Percentiles rank a stretch among this genome's conserved stretches.
Conservation (phyloP, 2,113 vertebrate genomes). For the Phoxinus phoxinus region DNA sequence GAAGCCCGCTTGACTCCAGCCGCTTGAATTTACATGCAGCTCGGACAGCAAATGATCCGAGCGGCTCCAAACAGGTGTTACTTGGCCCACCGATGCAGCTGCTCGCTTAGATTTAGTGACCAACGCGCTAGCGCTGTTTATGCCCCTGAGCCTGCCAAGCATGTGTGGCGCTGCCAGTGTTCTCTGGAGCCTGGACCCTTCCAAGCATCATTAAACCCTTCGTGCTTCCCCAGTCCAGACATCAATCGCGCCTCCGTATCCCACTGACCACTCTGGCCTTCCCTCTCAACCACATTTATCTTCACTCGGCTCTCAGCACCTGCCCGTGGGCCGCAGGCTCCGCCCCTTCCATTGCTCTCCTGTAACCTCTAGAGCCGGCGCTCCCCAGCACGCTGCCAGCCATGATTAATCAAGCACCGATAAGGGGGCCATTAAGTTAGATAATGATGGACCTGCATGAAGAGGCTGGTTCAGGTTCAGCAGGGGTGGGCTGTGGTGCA, state of each 20-base stretch:
- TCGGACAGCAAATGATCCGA: slow-evolving; percentile 50
- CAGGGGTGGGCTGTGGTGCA: neutral
- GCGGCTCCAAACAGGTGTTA: slow-evolving; percentile 57
- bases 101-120: slow-evolving; percentile 48
- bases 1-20: slow-evolving; percentile 35
- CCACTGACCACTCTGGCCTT: slow-evolving; percentile 31
- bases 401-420: slow-evolving; percentile 57
- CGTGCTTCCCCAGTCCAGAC: slow-evolving; percentile 47
- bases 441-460: slow-evolving; percentile 45
- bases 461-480: slow-evolving; percentile 39
- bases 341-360: slow-evolving; percentile 43
- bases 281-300: slow-evolving; percentile 53
- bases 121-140: slow-evolving; percentile 37
- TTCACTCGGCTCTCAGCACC: slow-evolving; percentile 33
- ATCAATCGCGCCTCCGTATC: slow-evolving; percentile 50
- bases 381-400: slow-evolving; percentile 45
- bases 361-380: slow-evolving; percentile 25
- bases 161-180: neutral
- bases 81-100: slow-evolving; percentile 16
- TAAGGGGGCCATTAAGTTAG: slow-evolving; percentile 56
- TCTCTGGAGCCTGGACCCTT: slow-evolving; percentile 46
- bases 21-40: slow-evolving; percentile 47
- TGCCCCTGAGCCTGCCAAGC: slow-evolving; percentile 45
- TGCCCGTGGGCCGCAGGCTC: slow-evolving; percentile 45
- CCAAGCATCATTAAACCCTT: slow-evolving; percentile 56